These are phyloP conservation scores for Ctenomys sociabilis DNA, from an alignment of 2,113 vertebrate genomes.

Conservation along the genomic window DNA sequence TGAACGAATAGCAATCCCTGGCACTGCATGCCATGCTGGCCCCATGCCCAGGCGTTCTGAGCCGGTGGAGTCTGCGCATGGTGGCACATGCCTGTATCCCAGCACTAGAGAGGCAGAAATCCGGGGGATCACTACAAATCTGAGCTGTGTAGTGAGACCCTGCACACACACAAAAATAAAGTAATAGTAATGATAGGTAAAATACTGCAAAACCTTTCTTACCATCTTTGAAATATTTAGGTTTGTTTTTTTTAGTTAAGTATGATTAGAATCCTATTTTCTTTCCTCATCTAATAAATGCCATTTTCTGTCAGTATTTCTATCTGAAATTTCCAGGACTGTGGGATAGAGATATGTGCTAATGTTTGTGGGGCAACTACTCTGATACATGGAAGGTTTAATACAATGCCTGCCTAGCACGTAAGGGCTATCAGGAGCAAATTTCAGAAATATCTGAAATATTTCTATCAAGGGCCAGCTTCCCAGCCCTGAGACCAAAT, in stretches of 20 bases:
- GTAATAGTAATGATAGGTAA: not conserved
- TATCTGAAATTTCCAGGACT: not conserved
- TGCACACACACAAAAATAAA: too few relatives aligned
- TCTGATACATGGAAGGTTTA: not conserved
- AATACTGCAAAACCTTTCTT: not conserved
- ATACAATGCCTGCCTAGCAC: not conserved
- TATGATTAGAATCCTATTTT: not conserved
- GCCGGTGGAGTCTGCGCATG: too few relatives aligned
- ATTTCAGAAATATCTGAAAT: too few relatives aligned
- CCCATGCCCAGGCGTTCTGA: too few relatives aligned
- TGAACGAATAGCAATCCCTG: too few relatives aligned
- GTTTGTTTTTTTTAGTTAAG: not conserved
- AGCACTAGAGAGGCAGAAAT: too few relatives aligned
- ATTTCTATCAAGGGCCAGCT: not conserved
- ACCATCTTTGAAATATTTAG: not conserved
- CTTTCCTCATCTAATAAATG: not conserved
- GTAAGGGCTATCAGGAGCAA: not conserved
- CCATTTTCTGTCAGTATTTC: not conserved
- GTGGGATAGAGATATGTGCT: not conserved
- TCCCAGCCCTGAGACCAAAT: slow-evolving; percentile 11
- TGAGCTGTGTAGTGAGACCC: too few relatives aligned
- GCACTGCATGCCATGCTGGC: too few relatives aligned
- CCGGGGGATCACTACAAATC: too few relatives aligned
- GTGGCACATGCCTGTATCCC: too few relatives aligned
- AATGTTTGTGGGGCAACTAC: not conserved